phyloP scores from a whole-genome alignment of 2,113 vertebrate genomes.

The Phalacrocorax pelagicus region DNA sequence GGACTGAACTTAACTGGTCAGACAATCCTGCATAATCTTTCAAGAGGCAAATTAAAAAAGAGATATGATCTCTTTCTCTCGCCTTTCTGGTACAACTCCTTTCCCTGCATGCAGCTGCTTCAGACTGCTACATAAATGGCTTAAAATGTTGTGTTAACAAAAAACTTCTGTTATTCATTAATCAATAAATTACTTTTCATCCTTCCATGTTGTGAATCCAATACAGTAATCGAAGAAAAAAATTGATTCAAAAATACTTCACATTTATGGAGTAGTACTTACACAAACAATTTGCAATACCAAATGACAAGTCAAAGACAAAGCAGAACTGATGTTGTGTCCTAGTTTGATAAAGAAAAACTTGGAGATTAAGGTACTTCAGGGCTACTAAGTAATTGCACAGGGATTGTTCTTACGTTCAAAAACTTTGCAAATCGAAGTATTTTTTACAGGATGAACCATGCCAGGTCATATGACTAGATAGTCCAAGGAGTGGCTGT shows the following conservation, averaged over 20 bases:
- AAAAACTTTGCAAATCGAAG: not conserved
- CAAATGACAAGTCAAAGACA: not conserved
- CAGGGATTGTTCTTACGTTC: not conserved
- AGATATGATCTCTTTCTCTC: not conserved
- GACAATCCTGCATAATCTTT: not conserved
- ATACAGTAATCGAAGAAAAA: not conserved
- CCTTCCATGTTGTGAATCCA: not conserved
- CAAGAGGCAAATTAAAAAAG: not conserved
- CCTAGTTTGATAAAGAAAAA: not conserved
- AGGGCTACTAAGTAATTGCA: not conserved
- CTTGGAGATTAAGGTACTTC: not conserved
- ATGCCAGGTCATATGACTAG: not conserved
- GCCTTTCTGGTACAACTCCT: not conserved
- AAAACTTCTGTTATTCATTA: not conserved
- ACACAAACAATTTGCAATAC: not conserved
- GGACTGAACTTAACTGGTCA: not conserved
- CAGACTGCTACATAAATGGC: not conserved
- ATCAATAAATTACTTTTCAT: not conserved
- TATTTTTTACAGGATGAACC: not conserved
- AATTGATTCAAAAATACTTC: rapidly evolving
- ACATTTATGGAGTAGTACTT: not conserved
- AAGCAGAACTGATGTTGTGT: not conserved
- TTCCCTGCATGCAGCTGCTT: not conserved
- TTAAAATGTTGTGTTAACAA: not conserved
- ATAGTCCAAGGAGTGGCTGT: not conserved